These are phyloP conservation scores for Coreius guichenoti DNA, from an alignment of 2,797 vertebrate genomes.

Conservation along the genomic window DNA sequence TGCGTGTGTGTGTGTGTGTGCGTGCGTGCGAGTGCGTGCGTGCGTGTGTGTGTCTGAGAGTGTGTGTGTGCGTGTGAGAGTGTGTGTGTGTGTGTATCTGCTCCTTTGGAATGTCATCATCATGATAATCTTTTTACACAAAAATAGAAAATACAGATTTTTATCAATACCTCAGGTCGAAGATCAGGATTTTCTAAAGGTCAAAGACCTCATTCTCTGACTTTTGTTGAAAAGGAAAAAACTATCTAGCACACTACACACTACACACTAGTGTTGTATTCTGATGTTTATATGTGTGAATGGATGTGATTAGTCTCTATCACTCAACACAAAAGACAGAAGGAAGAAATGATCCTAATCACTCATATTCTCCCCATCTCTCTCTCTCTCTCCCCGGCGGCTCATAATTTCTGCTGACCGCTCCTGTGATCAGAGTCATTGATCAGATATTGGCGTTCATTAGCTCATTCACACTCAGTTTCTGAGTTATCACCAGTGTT, in stretches of 20 bases:
- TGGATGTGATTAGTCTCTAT: neutral
- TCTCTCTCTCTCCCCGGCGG: neutral
- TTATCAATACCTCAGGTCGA: neutral
- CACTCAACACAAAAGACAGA: neutral
- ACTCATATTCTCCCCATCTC: neutral
- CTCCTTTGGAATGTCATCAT: neutral
- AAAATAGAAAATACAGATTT: neutral
- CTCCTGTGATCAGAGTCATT: conserved; percentile 57
- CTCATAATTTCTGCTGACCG: conserved; percentile 23
- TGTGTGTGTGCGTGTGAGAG: too few relatives aligned
- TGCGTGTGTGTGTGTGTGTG: too few relatives aligned
- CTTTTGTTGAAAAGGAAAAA: neutral
- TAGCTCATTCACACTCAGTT: conserved; percentile 35
- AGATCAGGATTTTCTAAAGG: neutral
- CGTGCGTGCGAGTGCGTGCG: too few relatives aligned
- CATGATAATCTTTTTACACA: neutral
- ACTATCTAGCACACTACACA: neutral
- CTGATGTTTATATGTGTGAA: neutral
- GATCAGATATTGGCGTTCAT: conserved; percentile 61
- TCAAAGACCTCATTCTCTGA: neutral
- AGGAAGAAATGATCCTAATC: neutral
- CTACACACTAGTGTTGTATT: too few relatives aligned
- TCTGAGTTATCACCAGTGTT: neutral
- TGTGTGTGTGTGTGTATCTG: neutral
- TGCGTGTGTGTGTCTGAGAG: too few relatives aligned